These are phyloP conservation scores for Choloepus didactylus DNA, from an alignment of 2,797 vertebrate genomes.

Conservation along the genomic window DNA sequence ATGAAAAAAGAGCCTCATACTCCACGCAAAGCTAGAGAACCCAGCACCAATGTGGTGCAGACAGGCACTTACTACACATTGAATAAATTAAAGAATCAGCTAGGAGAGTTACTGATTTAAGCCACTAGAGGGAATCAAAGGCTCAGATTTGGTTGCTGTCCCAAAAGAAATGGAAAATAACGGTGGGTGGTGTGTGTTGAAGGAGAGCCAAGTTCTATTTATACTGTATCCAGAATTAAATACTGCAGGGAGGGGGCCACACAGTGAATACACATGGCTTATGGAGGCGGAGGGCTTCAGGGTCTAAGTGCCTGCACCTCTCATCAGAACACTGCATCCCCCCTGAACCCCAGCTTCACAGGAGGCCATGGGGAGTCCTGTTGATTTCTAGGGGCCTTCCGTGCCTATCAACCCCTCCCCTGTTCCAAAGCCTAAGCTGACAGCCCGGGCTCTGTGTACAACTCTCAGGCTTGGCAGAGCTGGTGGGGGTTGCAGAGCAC, in stretches of 20 bases:
- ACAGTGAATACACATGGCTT: background rate
- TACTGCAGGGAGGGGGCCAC: background rate
- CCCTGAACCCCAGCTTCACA: background rate
- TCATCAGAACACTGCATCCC: background rate
- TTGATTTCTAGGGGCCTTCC: background rate
- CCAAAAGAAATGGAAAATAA: constrained; percentile 14
- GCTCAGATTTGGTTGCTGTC: constrained; percentile 61
- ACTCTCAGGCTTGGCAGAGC: background rate
- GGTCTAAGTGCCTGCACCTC: background rate
- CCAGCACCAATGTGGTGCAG: no score
- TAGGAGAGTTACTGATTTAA: background rate
- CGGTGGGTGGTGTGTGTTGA: constrained; percentile 34
- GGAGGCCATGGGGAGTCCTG: background rate
- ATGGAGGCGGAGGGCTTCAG: background rate
- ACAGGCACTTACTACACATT: background rate
- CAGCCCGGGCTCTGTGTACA: background rate
- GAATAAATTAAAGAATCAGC: constrained; percentile 3
- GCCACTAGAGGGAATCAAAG: constrained; percentile 87
- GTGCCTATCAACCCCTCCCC: no score
- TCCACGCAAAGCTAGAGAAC: background rate
- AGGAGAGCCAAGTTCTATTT: constrained; percentile 62
- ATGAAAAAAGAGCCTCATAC: background rate
- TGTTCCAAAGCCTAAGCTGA: background rate
- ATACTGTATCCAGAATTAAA: constrained; percentile 60
- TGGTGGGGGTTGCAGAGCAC: background rate